A percentile compares a stretch with the other conserved stretches of the same genome.
These are phyloP conservation scores for Pardalotus punctatus DNA, from an alignment of 2,113 vertebrate genomes.

Conservation along the genomic window DNA sequence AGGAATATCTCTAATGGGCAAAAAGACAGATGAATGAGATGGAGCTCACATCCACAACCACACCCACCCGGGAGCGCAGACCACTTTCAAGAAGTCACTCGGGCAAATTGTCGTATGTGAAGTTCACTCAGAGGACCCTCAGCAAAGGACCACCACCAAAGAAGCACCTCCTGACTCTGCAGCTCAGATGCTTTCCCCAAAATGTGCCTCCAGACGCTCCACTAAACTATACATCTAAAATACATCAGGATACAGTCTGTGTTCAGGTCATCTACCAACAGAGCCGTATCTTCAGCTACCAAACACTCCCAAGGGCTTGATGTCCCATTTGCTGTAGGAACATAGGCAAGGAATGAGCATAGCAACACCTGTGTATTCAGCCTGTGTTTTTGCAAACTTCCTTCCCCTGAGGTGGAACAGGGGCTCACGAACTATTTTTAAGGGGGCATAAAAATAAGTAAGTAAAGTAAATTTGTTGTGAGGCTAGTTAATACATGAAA, in stretches of 20 bases:
- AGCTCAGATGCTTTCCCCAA: background rate
- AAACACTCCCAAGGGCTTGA: background rate
- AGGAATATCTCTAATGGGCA: background rate
- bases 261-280: background rate
- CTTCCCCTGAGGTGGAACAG: background rate
- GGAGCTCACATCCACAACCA: background rate
- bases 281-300: background rate
- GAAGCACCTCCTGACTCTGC: too few relatives aligned
- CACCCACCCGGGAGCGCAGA: background rate
- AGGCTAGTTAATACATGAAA: background rate
- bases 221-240: background rate
- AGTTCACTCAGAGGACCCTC: background rate
- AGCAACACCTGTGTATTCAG: background rate
- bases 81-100: background rate
- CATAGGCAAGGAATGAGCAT: rapidly evolving
- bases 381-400: background rate
- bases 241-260: rapidly evolving
- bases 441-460: background rate
- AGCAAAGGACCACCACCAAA: background rate
- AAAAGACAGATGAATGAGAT: background rate
- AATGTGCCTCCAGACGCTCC: rapidly evolving
- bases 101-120: rapidly evolving
- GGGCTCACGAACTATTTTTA: background rate
- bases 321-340: background rate
- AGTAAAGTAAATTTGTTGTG: background rate